These are phyloP conservation scores for Listronotus oregonensis DNA, from an alignment of 1,140 invertebrate species.

Conservation along the genomic window DNA sequence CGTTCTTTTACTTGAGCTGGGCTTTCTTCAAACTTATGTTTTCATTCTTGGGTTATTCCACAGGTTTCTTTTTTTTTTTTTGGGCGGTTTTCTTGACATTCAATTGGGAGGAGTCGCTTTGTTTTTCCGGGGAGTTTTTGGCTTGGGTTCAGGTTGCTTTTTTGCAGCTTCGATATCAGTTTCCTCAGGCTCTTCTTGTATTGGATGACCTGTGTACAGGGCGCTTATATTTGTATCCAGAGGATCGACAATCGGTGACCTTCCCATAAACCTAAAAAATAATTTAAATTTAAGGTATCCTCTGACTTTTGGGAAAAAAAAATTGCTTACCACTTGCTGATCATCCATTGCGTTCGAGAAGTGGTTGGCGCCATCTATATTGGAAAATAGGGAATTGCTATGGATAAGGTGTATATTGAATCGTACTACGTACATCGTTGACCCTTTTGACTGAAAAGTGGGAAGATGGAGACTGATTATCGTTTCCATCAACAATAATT, in stretches of 20 bases:
- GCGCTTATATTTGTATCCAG: constrained; percentile 47
- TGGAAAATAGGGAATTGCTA: constrained; percentile 52
- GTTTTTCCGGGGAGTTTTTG: constrained; percentile 44
- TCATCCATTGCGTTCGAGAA: constrained; percentile 52
- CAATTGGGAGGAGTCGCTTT: constrained; percentile 14
- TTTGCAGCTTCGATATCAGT: constrained; percentile 32
- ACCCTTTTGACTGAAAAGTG: constrained; percentile 52
- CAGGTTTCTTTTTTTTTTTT: constrained; percentile 61
- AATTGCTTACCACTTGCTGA: constrained; percentile 49
- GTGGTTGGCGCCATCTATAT: constrained; percentile 50
- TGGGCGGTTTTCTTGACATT: constrained; percentile 49
- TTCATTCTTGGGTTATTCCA: constrained; percentile 46
- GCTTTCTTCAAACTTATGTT: constrained; percentile 64
- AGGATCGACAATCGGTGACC: constrained; percentile 64
- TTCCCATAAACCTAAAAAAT: constrained; percentile 64
- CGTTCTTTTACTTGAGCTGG: constrained; percentile 68
- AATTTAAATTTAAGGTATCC: too few relatives aligned
- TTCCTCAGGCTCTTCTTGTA: constrained; percentile 39
- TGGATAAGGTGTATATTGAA: constrained; percentile 63
- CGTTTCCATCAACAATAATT: constrained; percentile 54
- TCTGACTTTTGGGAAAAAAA: too few relatives aligned
- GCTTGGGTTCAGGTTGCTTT: constrained; percentile 33
- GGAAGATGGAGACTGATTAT: constrained; percentile 42
- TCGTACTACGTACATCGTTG: constrained; percentile 58
- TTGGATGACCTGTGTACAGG: constrained; percentile 44